Evolutionary conservation across 2,113 vertebrate genomes (phyloP).

Genomic region (Lycaon pictus): DNA sequence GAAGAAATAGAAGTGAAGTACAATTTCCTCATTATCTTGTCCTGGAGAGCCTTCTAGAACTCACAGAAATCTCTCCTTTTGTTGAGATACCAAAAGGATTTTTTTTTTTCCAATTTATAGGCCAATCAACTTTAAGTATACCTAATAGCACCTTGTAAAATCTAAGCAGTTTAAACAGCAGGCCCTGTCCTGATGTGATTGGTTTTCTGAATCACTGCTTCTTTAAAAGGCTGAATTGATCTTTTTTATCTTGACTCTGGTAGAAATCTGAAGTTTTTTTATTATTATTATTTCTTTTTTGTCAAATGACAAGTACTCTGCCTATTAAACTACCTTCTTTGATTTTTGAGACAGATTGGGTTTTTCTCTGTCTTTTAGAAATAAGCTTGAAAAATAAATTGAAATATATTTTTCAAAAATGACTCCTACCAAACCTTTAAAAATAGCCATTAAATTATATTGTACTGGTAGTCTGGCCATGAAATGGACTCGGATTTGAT

Average conservation of each 20-base stretch:
- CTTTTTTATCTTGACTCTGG: slow-evolving; percentile 70
- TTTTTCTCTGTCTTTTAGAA: slow-evolving; percentile 63
- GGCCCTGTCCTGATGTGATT: slow-evolving; percentile 61
- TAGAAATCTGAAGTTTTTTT: slow-evolving; percentile 62
- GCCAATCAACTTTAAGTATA: slow-evolving; percentile 79
- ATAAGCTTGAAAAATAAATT: slow-evolving; percentile 71
- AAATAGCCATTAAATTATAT: slow-evolving; percentile 70
- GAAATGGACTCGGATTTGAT: slow-evolving; percentile 68
- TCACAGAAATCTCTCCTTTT: slow-evolving; percentile 57
- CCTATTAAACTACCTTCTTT: slow-evolving; percentile 71
- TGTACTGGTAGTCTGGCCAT: slow-evolving; percentile 42
- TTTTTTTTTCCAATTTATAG: slow-evolving; percentile 59
- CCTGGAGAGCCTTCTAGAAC: slow-evolving; percentile 8
- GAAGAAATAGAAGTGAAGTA: slow-evolving; percentile 46
- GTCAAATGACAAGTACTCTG: slow-evolving; percentile 65
- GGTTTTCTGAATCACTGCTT: slow-evolving; percentile 75
- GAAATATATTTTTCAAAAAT: slow-evolving; percentile 68
- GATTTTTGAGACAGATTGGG: slow-evolving; percentile 62
- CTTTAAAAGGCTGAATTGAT: slow-evolving; percentile 76
- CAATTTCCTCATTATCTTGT: not conserved
- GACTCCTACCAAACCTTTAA: slow-evolving; percentile 63
- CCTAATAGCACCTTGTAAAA: slow-evolving; percentile 78
- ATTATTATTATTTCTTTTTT: not conserved
- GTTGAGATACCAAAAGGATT: slow-evolving; percentile 43
- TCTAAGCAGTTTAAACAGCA: slow-evolving; percentile 76